A percentile compares a stretch with the other conserved stretches of the same genome.
phyloP scores from a whole-genome alignment of 2,888 invertebrate genomes.

The Harpalus rubripes region DNA sequence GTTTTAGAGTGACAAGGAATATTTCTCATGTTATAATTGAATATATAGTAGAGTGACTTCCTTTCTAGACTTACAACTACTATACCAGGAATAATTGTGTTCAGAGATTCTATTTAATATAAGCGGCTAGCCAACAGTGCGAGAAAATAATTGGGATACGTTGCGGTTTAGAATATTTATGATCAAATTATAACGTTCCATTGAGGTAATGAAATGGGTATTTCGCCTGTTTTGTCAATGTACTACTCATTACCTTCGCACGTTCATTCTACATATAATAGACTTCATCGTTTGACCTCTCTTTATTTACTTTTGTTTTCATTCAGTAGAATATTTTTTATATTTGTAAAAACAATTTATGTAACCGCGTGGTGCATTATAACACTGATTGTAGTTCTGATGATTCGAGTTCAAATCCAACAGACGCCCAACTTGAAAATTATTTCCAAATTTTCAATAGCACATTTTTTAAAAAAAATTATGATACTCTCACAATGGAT shows the following conservation, averaged over 20 bases:
- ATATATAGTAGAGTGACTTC: neutral
- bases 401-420: no score
- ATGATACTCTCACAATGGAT: no score
- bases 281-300: no score
- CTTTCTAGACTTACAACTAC: conserved; percentile 10
- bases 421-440: no score
- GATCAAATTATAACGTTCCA: conserved; percentile 66
- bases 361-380: no score
- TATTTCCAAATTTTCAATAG: no score
- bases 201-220: conserved; percentile 62
- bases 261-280: conserved; percentile 39
- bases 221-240: conserved; percentile 37
- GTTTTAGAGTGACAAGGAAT: conserved; percentile 2
- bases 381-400: no score
- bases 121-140: conserved; percentile 77
- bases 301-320: no score
- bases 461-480: no score
- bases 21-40: neutral
- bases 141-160: conserved; percentile 78
- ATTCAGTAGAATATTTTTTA: no score
- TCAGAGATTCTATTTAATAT: conserved; percentile 74
- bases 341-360: no score
- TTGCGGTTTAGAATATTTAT: conserved; percentile 76
- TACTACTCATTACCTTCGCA: neutral
- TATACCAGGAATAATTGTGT: conserved; percentile 73